Evolutionary conservation across 2,113 vertebrate genomes (phyloP), one percentile per base, ranked within the genome.

Genomic region (Pitta sordida): DNA sequence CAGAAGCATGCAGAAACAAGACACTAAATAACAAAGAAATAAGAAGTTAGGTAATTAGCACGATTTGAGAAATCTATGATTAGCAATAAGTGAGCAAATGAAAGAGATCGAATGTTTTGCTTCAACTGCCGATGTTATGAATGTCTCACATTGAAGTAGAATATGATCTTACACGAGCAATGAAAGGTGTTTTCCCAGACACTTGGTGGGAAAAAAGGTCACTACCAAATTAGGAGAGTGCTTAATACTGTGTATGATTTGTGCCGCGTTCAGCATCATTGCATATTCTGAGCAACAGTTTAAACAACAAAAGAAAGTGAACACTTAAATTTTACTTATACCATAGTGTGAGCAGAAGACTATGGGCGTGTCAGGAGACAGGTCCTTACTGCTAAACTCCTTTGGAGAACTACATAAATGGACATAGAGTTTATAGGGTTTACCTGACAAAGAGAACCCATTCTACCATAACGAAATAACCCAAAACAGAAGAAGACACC

Each of bases 111-210:
- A 27, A 69, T 32, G 1, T 16, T 76, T 51, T 76, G 11, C 30
- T 10, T 52, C 30, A 70, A 7, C 2, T 49, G 30, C 10, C 76
- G 19, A 36, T 27, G 34, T 53, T 37, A 56, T 8, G 44, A 37
- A 24, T 21, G 15, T 26, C 17, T 2, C 4, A 70, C 22, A 55
- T 5, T 7, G 62, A 81, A 34, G 17, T 1, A 55, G 39, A 75
- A 19, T 0, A 27, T 0, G 0, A n/a, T 2, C 11, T 52, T 64
- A 69, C 3, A 4, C 27, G 65, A 75, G 17, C 8, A 79, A 2
- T 18, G 6, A 43, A 76, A 76, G 6, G 1, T 29, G 6, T 7
- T 80, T 59, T 62, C 69, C 36, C 29, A 80, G 36, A 2, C 24
- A 36, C 13, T 6, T 46, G 3, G 20, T 34, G 11, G 1, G 13